Evolutionary conservation across 2,888 invertebrate genomes (phyloP), one percentile per base, ranked within the genome.

Genomic region (Volucella bombylans): DNA sequence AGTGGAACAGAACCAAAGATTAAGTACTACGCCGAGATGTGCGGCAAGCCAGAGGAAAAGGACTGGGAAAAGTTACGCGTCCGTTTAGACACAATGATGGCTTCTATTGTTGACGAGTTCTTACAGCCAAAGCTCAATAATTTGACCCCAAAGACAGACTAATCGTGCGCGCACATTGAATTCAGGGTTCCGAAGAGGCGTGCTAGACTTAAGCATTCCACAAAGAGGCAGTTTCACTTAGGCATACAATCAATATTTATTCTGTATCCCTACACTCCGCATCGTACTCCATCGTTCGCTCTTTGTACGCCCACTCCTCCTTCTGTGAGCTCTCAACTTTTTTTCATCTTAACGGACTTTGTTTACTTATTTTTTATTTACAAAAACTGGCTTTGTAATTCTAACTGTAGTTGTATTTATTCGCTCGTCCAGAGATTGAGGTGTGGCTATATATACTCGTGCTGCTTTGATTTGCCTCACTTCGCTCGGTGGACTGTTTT

Each of bases 1-100:
- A 98, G 98, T 91, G 99, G 99, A 57, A 99, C 99, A 0, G 99
- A 99, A 91, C 99, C 99, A 52, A 99, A 99, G 92, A 94, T 99
- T 88, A 99, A 99, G 93, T 99, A 98, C 92, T 99, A 99, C 92
- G 96, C 97, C 0, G 99, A 99, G 91, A 93, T 97, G 74, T 95
- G 96, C 87, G 95, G 95, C 79, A 90, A 93, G 55, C 95, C 95
- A 12, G 93, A 93, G 15, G 93, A 94, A 88, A 93, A 92, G 94
- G 94, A 96, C 90, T 93, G 95, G 91, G 92, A 93, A 49, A 92
- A 92, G 61, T 93, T 96, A 71, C 93, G 93, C 82, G 88, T 87
- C 1, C 94, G 94, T 76, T 92, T 97, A 9, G 92, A 94, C 15
- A 94, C 94, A 87, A 96, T 98, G 94, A 95, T 98, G 0, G 91